A percentile compares a stretch with the other conserved stretches of the same genome.
Conservation (phyloP, 2,113 vertebrate species). For the Grantiella picta region DNA sequence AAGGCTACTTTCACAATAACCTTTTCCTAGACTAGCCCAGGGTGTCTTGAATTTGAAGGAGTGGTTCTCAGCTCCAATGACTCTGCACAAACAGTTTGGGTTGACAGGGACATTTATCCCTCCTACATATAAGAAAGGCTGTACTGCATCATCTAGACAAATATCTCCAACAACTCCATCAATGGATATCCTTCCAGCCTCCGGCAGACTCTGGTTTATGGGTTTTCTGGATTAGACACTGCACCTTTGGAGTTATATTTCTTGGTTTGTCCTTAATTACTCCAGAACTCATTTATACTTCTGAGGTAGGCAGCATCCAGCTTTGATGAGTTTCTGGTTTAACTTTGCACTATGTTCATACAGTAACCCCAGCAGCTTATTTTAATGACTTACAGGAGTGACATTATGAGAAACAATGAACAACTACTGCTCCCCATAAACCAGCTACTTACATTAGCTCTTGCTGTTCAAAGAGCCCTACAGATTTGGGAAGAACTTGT, state of each 20-base stretch:
- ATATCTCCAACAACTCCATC: background rate
- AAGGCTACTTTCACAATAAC: background rate
- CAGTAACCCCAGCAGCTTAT: background rate
- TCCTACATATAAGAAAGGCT: background rate
- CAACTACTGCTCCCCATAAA: background rate
- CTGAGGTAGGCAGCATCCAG: background rate
- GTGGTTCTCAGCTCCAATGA: background rate
- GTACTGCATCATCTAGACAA: background rate
- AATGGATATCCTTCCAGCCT: background rate
- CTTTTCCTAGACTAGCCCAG: background rate
- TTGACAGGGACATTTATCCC: background rate
- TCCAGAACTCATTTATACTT: background rate
- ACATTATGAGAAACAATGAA: background rate
- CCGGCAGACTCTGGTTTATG: background rate
- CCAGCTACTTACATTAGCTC: background rate
- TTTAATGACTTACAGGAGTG: background rate
- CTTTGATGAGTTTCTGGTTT: rapidly evolving
- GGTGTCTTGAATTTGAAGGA: background rate
- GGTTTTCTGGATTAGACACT: background rate
- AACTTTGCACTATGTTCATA: background rate
- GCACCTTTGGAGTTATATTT: background rate
- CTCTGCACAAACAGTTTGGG: background rate
- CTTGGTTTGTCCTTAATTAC: background rate
- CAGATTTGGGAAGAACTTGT: background rate
- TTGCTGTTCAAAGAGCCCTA: background rate